Evolutionary conservation across 2,888 invertebrate species (phyloP).

Genomic region (Calephelis perditalis): DNA sequence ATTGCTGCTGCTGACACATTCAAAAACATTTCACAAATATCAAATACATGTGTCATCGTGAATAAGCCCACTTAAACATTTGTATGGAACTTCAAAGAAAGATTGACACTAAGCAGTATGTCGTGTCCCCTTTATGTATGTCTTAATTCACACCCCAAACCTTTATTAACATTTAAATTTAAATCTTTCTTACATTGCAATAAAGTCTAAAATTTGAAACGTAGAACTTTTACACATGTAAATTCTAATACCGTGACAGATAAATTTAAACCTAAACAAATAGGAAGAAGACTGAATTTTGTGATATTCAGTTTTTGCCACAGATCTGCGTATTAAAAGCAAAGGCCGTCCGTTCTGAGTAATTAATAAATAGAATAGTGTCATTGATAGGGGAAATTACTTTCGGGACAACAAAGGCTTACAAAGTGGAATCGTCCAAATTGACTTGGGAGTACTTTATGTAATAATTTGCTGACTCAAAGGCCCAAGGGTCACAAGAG

Average conservation of each 20-base stretch:
- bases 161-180: conserved; percentile 34
- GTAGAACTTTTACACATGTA: neutral
- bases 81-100: conserved; percentile 65
- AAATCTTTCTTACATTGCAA: conserved; percentile 27
- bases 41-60: conserved; percentile 37
- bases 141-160: conserved; percentile 75
- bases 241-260: conserved; percentile 19
- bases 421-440: conserved; percentile 16
- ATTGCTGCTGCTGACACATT: neutral
- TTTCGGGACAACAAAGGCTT: conserved; percentile 46
- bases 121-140: conserved; percentile 60
- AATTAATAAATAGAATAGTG: conserved; percentile 68
- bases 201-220: conserved; percentile 29
- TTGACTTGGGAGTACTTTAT: conserved; percentile 27
- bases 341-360: conserved; percentile 65
- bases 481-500: neutral
- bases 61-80: conserved; percentile 48
- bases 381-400: conserved; percentile 69
- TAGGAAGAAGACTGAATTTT: neutral
- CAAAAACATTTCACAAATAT: conserved; percentile 25
- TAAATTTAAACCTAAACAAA: neutral
- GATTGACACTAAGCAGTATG: conserved; percentile 71
- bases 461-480: conserved; percentile 2
- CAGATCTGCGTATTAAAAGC: conserved; percentile 10
- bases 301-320: neutral